phyloP scores from a whole-genome alignment of 2,888 invertebrate species.

The Atethmia centrago region DNA sequence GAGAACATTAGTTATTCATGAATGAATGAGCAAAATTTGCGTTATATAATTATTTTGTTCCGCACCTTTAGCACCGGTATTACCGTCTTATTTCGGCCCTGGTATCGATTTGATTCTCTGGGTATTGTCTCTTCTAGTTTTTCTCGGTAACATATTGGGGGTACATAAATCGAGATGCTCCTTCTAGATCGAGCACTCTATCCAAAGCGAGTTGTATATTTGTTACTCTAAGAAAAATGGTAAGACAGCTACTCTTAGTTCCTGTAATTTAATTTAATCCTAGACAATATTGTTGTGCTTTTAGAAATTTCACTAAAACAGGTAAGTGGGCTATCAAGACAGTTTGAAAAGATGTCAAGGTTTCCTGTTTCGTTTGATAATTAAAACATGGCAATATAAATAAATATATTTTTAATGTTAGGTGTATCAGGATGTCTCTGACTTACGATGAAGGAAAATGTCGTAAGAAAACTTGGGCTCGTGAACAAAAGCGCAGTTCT shows the following conservation, averaged over 20 bases:
- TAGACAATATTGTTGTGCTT: slow-evolving; percentile 8
- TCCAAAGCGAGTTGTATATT: slow-evolving; percentile 56
- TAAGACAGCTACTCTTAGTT: background rate
- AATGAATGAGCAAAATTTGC: background rate
- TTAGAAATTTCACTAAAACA: background rate
- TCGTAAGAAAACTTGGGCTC: background rate
- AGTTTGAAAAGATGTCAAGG: background rate
- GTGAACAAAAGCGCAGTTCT: background rate
- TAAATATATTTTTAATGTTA: background rate
- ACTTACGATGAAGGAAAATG: background rate
- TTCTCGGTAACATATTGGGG: slow-evolving; percentile 72
- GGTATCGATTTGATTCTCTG: slow-evolving; percentile 52
- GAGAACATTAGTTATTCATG: background rate
- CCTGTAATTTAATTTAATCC: slow-evolving; percentile 10
- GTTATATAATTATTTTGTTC: background rate
- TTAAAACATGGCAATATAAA: background rate
- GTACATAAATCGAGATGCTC: slow-evolving; percentile 71
- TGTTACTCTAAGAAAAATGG: slow-evolving; percentile 29
- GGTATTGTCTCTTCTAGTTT: slow-evolving; percentile 70
- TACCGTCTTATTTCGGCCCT: slow-evolving; percentile 43
- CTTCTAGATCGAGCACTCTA: slow-evolving; percentile 68
- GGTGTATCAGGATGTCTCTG: background rate
- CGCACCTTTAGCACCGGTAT: background rate
- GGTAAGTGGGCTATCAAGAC: background rate
- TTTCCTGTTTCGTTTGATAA: too few relatives aligned